Base-by-base conservation (phyloP, 2,113 vertebrate genomes). In the Eurypyga helias region DNA sequence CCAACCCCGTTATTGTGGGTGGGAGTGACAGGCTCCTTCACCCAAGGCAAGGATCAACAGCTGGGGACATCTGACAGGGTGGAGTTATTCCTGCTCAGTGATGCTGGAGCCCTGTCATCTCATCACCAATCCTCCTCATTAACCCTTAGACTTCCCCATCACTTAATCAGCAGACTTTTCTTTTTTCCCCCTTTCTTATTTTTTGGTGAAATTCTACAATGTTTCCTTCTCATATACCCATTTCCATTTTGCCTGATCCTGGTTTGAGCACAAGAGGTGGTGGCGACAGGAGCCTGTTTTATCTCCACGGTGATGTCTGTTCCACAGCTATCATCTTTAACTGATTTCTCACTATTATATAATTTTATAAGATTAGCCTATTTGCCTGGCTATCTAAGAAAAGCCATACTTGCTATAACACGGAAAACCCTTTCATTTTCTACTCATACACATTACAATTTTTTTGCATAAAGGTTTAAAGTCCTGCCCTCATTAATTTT, bases 1-100 rank as follows among this genome's bases (percentile, higher is more conserved):
- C 15, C 38, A 54, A 1, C 3, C 12, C 14, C 4, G 0, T 9
- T 38, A 10, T 1, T 3, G 0, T 0, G 2, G 49, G 13, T 29
- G 31, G 54, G 2, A 75, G 36, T 7, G 18, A 62, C 17, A 60
- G 51, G 12, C 23, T 81, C 19, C 64, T 72, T 43, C 60, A 21
- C 11, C 20, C 20, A 45, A 20, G 26, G 43, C 31, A 49, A 84
- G 24, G n/a, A 18, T 14, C 3, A 2, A 31, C 26, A 0, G 2
- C 14, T 0, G 2, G 17, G 23, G 20, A 46, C 38, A 46, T 17
- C 28, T 18, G 26, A n/a, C 24, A 26, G 6, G 14, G 33, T 57
- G 28, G 41, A 73, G 18, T 52, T 78, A 20, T 31, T 62, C 12
- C 52, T 31, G 21, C 19, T 51, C 0, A 0, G 29, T 49, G 65